Percentiles rank a stretch among this genome's conserved stretches.
phyloP scores from a whole-genome alignment of 2,888 invertebrate genomes.

The Herminia tarsipennalis region DNA sequence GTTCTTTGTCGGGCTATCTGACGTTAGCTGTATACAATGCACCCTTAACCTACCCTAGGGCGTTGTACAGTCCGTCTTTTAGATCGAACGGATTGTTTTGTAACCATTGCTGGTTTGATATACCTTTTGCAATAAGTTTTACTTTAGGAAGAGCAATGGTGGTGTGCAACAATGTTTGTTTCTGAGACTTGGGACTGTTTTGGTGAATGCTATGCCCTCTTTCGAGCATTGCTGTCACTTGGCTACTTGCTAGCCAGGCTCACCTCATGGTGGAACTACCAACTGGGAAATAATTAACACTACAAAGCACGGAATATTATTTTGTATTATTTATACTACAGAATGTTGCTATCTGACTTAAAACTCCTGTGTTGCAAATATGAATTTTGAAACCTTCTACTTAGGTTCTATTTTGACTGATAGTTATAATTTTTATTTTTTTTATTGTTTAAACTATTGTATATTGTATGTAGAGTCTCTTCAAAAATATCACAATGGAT shows the following conservation, averaged over 20 bases:
- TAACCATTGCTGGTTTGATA: conserved; percentile 50
- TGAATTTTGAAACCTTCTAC: no score
- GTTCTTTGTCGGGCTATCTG: conserved; percentile 56
- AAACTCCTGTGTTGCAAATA: no score
- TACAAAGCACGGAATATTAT: conserved; percentile 36
- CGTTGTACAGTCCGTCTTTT: conserved; percentile 42
- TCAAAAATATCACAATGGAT: conserved; percentile 7
- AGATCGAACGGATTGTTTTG: conserved; percentile 22
- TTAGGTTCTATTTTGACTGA: no score
- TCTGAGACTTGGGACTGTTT: conserved; percentile 11
- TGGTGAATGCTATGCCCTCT: conserved; percentile 63
- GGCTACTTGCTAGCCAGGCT: conserved; percentile 58
- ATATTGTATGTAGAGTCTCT: not conserved
- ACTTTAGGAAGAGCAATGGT: conserved; percentile 14
- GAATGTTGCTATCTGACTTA: not conserved
- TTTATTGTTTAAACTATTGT: not conserved
- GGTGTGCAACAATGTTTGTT: not conserved
- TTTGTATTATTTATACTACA: conserved; percentile 5
- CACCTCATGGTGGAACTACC: conserved; percentile 51
- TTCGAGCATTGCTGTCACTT: conserved; percentile 68
- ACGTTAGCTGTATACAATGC: conserved; percentile 72
- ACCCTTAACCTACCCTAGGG: conserved; percentile 79
- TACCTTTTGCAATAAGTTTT: not conserved
- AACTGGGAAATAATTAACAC: conserved; percentile 45
- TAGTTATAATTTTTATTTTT: no score